phyloP scores from a whole-genome alignment of 2,797 vertebrate genomes.

The Choloepus didactylus region DNA sequence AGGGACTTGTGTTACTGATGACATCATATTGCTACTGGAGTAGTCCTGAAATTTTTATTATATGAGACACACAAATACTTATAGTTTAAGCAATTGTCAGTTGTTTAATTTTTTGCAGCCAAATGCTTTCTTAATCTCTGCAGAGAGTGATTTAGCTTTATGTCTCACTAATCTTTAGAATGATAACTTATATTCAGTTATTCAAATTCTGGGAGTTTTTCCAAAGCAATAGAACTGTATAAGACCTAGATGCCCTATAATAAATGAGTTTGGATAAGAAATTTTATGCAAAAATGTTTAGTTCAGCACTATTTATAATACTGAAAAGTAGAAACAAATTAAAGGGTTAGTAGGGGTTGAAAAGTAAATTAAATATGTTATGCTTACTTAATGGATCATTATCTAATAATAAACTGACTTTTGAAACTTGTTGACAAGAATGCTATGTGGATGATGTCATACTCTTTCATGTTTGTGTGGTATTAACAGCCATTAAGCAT shows the following conservation, averaged over 20 bases:
- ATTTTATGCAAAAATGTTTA: conserved; percentile 60
- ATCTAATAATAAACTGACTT: conserved; percentile 49
- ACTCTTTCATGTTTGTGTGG: background rate
- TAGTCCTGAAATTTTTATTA: background rate
- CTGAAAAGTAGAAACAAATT: conserved; percentile 37
- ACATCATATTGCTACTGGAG: background rate
- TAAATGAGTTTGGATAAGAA: conserved; percentile 66
- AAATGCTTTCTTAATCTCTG: conserved; percentile 57
- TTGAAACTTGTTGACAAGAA: conserved; percentile 20
- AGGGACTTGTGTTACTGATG: background rate
- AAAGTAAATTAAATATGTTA: conserved; percentile 67
- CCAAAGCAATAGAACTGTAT: conserved; percentile 67
- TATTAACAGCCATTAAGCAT: background rate
- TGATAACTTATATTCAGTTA: conserved; percentile 55
- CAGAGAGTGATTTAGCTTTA: conserved; percentile 63
- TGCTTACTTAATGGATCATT: conserved; percentile 62
- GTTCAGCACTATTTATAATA: conserved; percentile 63
- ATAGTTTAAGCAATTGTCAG: conserved; percentile 43
- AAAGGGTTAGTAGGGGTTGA: conserved; percentile 31
- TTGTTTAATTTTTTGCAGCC: background rate
- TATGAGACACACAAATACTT: conserved; percentile 7
- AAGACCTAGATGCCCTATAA: conserved; percentile 55
- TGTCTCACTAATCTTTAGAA: conserved; percentile 66
- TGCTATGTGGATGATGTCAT: background rate
- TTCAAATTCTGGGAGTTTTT: conserved; percentile 78